A percentile compares a stretch with the other conserved stretches of the same genome.
phyloP scores from a whole-genome alignment of 2,888 invertebrate species.

The Philereme vetulata region DNA sequence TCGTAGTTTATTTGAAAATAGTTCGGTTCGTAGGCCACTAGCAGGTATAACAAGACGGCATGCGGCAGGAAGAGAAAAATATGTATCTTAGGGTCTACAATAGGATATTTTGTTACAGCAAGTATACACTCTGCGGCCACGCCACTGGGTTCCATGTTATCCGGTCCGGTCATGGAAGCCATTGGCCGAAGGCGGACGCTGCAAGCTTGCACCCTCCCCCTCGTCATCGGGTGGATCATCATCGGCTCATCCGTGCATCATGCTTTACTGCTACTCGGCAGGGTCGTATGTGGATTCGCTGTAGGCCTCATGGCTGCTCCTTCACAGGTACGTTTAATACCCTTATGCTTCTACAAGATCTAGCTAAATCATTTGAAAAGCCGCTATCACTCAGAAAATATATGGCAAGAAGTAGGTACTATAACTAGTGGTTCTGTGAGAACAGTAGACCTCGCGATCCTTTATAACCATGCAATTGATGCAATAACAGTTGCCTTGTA shows the following conservation, averaged over 20 bases:
- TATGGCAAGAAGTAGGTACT: no score
- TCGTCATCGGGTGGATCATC: constrained; percentile 87
- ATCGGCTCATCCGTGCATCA: constrained; percentile 85
- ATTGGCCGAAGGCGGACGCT: constrained; percentile 87
- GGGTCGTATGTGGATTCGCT: constrained; percentile 88
- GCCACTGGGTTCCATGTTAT: constrained; percentile 88
- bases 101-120: constrained; percentile 73
- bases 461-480: no score
- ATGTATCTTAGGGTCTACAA: not conserved
- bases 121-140: constrained; percentile 91
- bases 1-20: no score
- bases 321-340: constrained; percentile 83
- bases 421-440: no score
- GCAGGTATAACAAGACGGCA: no score
- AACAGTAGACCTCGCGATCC: no score
- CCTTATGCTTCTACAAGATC: no score
- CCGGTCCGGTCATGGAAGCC: constrained; percentile 88
- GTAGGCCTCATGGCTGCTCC: constrained; percentile 90
- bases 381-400: no score
- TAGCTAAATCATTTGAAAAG: no score
- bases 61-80: no score
- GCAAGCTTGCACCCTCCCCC: constrained; percentile 85
- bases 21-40: no score
- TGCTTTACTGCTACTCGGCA: constrained; percentile 84
- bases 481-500: no score